Base-by-base conservation (phyloP, 2,797 vertebrate genomes). In the Chrysolophus pictus region DNA sequence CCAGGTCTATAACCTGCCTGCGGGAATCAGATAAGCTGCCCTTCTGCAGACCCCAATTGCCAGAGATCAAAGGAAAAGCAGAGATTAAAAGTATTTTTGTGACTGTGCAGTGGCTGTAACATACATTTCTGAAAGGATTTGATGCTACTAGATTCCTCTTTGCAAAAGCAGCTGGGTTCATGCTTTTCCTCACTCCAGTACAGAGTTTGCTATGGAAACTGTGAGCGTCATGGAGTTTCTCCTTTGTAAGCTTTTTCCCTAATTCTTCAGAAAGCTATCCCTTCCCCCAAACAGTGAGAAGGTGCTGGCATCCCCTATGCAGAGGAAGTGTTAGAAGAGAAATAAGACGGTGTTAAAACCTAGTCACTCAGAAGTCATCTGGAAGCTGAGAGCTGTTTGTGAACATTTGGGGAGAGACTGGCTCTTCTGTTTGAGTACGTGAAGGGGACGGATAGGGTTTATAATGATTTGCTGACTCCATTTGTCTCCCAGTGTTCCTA, bases 11-110 rank as follows among this genome's bases (percentile, higher is more conserved):
- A 84, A 75, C 69, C 35, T 87, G 78, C 31, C 94, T 87, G 64
- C 84, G 60, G 42, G 58, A 94, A 96, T 94, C 87, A 69, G 70
- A 77, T 86, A 87, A 93, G 22, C 26, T 80, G n/a, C 39, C 76
- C 47, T 90, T 90, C 39, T 9, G 5, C 47, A 76, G 76, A 53
- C 39, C 29, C 46, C 51, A 73, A 7, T 12, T 75, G 60, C 82
- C 41, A 10, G 29, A 91, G 44, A 82, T 82, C 62, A 92, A 89
- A 93, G 37, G 33, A 88, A 91, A 82, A 95, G 11, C 53, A 55
- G 33, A 80, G 33, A 85, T 81, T 55, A 88, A 37, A 86, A 85
- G 67, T 15, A 68, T 55, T 70, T 87, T 41, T 47, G 68, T 67
- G 79, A 42, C 78, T 87, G 5, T 44, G 46, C 49, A 90, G 74